Base-by-base conservation (phyloP, 2,888 invertebrate species). In the Harmothoe impar region DNA sequence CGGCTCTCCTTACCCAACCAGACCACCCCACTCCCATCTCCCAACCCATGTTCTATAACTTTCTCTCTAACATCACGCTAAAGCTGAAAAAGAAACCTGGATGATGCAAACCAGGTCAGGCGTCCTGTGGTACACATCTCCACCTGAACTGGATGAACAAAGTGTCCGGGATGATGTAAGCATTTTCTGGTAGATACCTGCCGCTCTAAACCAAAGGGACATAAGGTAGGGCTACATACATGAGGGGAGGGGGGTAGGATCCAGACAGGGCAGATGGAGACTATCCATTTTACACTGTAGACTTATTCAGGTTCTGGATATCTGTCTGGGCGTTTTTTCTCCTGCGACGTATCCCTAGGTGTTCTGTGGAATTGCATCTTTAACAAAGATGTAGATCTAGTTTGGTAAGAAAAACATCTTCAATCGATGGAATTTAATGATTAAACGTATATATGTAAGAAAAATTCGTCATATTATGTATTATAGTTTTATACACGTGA, bases 151-250 rank as follows among this genome's bases (percentile, higher is more conserved):
- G n/a, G 12, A 15, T 72, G 72, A 72, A 72, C 72, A 72, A 72
- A 72, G 72, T 20, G 23, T 62, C 62, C n/a, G 15, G 25, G 68
- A 72, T 72, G 72, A 72, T 72, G 72, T 72, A 72, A 72, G 72
- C 72, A 72, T 29, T 5, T 5, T 20, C 15, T 20, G 62, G 62
- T 43, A 43, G 43, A 43, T 43, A 62, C 72, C 72, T 29, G 72
- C n/a, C 31, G 5, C 31, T 29, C 72, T 25, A 25, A 25, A 12
- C 25, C 29, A 72, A 20, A 62, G 23, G 62, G 62, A n/a, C 23
- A 20, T 62, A n/a, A 62, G 62, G 62, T 62, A n/a, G n/a, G 23
- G 15, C 62, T 15, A n/a, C 20, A 20, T 62, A n/a, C 15, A n/a
- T 62, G 3, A 5, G 23, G 62, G n/a, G 15, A 20, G n/a, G 62